These are phyloP conservation scores for Entelurus aequoreus DNA, from an alignment of 2,113 vertebrate genomes.

Conservation along the genomic window DNA sequence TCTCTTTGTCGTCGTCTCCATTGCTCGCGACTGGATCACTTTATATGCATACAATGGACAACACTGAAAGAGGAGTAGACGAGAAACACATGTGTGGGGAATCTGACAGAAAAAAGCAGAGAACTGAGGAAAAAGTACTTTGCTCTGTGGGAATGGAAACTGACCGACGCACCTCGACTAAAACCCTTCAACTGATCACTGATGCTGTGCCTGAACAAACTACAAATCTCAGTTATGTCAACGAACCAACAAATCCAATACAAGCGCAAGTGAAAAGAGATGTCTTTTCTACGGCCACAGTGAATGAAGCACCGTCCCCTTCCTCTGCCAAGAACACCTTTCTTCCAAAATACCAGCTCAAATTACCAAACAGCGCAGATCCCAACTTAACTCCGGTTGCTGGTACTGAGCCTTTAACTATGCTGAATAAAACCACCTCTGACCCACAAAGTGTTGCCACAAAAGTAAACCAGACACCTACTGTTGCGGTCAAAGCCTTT, in stretches of 20 bases:
- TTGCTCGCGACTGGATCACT: constrained; percentile 19
- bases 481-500: not conserved
- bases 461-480: constrained; percentile 13
- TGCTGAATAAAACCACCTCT: not conserved
- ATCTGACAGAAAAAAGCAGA: constrained; percentile 82
- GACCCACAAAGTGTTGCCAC: constrained; percentile 8
- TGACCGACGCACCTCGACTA: constrained; percentile 23
- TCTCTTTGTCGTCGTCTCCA: constrained; percentile 47
- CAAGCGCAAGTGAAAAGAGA: constrained; percentile 30
- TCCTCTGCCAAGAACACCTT: constrained; percentile 59
- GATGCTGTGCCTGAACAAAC: constrained; percentile 16
- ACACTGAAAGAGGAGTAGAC: constrained; percentile 17
- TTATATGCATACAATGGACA: constrained; percentile 12
- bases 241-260: constrained; percentile 31
- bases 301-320: constrained; percentile 18
- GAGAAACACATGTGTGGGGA: constrained; percentile 5
- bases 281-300: constrained; percentile 36
- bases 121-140: constrained; percentile 65
- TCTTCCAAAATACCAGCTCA: constrained; percentile 75
- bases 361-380: constrained; percentile 61
- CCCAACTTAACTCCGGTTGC: constrained; percentile 20
- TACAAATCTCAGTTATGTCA: constrained; percentile 29
- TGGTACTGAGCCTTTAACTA: constrained; percentile 10
- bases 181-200: constrained; percentile 10
- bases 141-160: constrained; percentile 23